Evolutionary conservation across 2,113 vertebrate species (phyloP), one percentile per base, ranked within the genome.

Genomic region (Dissostichus mawsoni): DNA sequence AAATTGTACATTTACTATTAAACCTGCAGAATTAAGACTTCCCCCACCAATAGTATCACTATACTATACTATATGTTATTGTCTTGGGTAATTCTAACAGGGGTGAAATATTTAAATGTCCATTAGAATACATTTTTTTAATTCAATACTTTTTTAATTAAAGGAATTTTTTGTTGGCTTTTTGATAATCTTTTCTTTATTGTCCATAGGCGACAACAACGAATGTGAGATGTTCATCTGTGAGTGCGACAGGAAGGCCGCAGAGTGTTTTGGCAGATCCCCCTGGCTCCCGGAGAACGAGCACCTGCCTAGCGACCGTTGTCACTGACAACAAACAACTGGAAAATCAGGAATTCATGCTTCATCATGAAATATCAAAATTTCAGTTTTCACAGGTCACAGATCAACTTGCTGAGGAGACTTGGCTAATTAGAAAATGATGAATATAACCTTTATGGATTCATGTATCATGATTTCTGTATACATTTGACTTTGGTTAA

Each of bases 141-240:
- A 47, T 20, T 8, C 16, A 13, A 47, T 17, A 3, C 25, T 10
- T 20, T n/a, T n/a, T 16, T 12, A 36, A 7, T 36, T 36, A 36
- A 6, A 36, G 57, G 2, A 12, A 2, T 64, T 9, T 8, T 23
- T 56, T 3, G 56, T 56, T 57, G 44, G 5, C 3, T 16, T 56
- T 68, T 45, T 67, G 23, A 47, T 1, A 36, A 5, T 58, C 25
- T 58, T 14, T 72, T 0, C n/a, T 71, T n/a, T 74, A 0, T 74
- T 4, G 33, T 33, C 41, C 17, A 58, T 81, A 98, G 97, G 18
- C 4, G 9, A 78, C 0, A 98, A 97, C 86, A 0, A 86, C 0
- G 72, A 70, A 0, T 98, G 97, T 1, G 84, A 95, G 74, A 85
- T 57, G 81, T 97, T 97, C 84, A 84, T 98, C 92, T 99, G 97